Evolutionary conservation across 2,888 invertebrate species (phyloP).

Genomic region (Stenoptilia bipunctidactyla): DNA sequence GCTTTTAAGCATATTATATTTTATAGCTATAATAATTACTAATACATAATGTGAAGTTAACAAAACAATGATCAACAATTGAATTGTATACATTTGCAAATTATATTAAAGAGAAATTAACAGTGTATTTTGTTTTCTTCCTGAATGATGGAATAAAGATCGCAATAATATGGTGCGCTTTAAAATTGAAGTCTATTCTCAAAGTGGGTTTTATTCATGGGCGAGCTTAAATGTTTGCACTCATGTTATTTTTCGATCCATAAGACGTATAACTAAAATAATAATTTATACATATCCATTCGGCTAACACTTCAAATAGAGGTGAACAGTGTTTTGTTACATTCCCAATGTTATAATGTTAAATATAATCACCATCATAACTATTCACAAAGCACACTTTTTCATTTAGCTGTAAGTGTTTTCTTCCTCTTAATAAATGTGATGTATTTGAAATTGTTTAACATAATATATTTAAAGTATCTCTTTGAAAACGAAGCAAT

Average conservation of each 20-base stretch:
- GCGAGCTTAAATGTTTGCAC: background rate
- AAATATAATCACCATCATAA: background rate
- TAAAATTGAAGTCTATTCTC: background rate
- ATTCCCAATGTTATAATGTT: background rate
- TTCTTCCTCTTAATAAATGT: background rate
- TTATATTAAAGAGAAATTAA: too few species aligned
- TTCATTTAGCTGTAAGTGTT: background rate
- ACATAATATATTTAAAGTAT: background rate
- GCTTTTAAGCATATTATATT: conserved; percentile 25
- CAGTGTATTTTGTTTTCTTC: too few species aligned
- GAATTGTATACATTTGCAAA: background rate
- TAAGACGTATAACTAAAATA: too few species aligned
- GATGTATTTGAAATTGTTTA: background rate
- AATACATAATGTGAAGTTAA: background rate
- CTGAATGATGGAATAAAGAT: too few species aligned
- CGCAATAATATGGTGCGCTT: background rate
- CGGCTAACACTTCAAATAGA: too few species aligned
- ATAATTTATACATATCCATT: too few species aligned
- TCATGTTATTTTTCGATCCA: too few species aligned
- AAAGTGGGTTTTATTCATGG: background rate
- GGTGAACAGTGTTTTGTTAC: background rate
- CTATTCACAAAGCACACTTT: background rate
- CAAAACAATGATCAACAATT: background rate
- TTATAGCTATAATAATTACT: conserved; percentile 1
- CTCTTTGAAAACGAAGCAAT: background rate